Conservation (phyloP, 2,888 invertebrate genomes). For the Dioctria linearis region DNA sequence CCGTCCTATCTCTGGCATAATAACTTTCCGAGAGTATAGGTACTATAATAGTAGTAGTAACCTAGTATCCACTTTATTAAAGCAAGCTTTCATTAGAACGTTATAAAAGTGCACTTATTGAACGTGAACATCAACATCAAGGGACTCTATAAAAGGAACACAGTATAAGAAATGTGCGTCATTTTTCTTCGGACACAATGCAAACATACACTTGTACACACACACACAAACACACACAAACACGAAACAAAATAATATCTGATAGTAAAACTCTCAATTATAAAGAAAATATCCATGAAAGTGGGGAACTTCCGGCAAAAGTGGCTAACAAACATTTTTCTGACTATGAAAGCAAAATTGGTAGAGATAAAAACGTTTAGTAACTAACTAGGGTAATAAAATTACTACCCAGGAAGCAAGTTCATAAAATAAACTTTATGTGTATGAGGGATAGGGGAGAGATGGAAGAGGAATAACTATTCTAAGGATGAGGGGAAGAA, state of each 20-base stretch:
- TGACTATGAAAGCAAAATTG: constrained; percentile 15
- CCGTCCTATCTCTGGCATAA: not conserved
- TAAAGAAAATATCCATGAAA: constrained; percentile 27
- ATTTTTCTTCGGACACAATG: not conserved
- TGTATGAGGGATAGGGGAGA: not conserved
- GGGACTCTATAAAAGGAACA: not conserved
- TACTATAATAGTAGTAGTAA: too few species aligned
- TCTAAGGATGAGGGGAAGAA: not conserved
- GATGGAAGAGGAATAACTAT: too few species aligned
- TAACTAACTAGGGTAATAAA: constrained; percentile 40
- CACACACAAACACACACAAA: too few species aligned
- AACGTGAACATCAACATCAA: constrained; percentile 9
- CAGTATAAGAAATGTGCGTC: not conserved
- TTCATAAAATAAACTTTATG: constrained; percentile 41
- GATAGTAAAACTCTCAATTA: constrained; percentile 3
- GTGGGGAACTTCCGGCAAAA: constrained; percentile 29
- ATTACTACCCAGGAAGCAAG: constrained; percentile 35
- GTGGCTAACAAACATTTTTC: constrained; percentile 44
- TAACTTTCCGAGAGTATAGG: not conserved
- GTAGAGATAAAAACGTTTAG: constrained; percentile 39
- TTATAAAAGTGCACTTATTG: constrained; percentile 42
- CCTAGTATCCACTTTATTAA: constrained; percentile 11
- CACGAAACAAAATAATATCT: too few species aligned
- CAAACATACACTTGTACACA: too few species aligned
- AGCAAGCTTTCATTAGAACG: constrained; percentile 21